Base-by-base conservation (phyloP, 2,113 vertebrate species). In the Daboia siamensis region DNA sequence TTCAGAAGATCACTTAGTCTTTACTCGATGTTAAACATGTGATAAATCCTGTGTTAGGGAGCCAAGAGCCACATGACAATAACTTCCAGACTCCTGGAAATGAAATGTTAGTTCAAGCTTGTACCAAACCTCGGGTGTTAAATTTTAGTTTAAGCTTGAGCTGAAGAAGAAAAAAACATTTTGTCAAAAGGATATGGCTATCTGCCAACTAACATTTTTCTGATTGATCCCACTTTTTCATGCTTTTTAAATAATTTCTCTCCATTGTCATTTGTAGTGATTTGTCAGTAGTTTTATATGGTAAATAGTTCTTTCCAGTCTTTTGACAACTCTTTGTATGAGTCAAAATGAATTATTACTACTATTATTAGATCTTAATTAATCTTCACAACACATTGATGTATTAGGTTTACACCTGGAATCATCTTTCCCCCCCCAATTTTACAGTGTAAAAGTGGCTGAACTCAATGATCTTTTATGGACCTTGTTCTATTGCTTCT, bases 141-240 rank as follows among this genome's bases (percentile, higher is more conserved):
- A 8, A 17, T 93, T 94, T 95, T 94, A 52, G 87, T 91, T 91
- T 91, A 87, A 54, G 92, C 95, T 93, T 86, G 94, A 55, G 95
- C 61, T 94, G 39, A 91, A 89, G 55, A 90, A 91, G 92, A 90
- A 1, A 91, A 46, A 64, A 51, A 39, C 93, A 90, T 95, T 94
- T 93, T 94, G 88, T 87, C 89, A 96, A n/a, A 20, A 92, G 85
- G 91, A 89, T 74, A 59, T 93, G 57, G 88, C 88, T 94, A 96
- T 96, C 95, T 97, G 96, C 84, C 84, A 87, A 21, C 91, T 95
- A 91, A 95, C 91, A 95, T 90, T 88, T 26, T 85, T 93, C 86
- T 86, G 89, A 94, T 93, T 97, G 94, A 96, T 96, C 92, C 92
- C 94, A 94, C 55, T 94, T 51, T 59, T 86, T 93, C 64, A 89